Percentiles rank a stretch among this genome's conserved stretches.
Evolutionary conservation across 2,113 vertebrate genomes (phyloP).

Genomic region (Tragulus kanchil): DNA sequence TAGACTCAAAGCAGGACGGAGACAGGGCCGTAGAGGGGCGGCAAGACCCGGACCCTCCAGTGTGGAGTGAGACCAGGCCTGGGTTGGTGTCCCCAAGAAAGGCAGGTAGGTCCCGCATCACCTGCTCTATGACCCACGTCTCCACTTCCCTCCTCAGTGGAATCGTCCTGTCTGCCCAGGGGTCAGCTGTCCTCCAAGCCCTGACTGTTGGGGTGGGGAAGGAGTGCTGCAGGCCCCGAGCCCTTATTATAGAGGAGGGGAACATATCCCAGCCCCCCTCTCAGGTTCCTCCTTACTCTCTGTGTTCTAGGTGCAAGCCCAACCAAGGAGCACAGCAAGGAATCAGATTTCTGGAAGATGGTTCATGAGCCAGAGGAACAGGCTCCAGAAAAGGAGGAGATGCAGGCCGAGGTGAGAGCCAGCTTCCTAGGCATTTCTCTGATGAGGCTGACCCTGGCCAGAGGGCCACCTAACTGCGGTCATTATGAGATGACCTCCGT

Average conservation of each 20-base stretch:
- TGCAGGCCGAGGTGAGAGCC: conserved; percentile 60
- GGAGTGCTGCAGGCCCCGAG: neutral
- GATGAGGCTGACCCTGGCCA: neutral
- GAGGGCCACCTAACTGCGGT: neutral
- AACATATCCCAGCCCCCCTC: neutral
- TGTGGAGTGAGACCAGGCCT: conserved; percentile 72
- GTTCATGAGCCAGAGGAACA: conserved; percentile 69
- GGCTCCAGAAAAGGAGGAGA: conserved; percentile 14
- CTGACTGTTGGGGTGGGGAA: neutral
- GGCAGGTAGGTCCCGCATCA: conserved; percentile 49
- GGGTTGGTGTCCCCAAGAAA: neutral
- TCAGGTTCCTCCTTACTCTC: conserved; percentile 34
- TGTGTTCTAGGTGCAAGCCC: conserved; percentile 51
- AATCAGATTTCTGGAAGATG: conserved; percentile 79
- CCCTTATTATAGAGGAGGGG: neutral
- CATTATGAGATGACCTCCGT: neutral
- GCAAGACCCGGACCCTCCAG: conserved; percentile 87
- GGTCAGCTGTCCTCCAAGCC: neutral
- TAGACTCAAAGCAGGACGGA: conserved; percentile 94
- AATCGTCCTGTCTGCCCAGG: neutral
- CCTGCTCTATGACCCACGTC: neutral
- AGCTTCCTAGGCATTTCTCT: neutral
- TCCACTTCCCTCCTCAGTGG: neutral
- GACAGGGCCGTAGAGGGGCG: conserved; percentile 93
- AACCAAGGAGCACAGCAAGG: conserved; percentile 65